Evolutionary conservation across 1,140 invertebrate genomes (phyloP).

Genomic region (Thaumetopoea pityocampa): DNA sequence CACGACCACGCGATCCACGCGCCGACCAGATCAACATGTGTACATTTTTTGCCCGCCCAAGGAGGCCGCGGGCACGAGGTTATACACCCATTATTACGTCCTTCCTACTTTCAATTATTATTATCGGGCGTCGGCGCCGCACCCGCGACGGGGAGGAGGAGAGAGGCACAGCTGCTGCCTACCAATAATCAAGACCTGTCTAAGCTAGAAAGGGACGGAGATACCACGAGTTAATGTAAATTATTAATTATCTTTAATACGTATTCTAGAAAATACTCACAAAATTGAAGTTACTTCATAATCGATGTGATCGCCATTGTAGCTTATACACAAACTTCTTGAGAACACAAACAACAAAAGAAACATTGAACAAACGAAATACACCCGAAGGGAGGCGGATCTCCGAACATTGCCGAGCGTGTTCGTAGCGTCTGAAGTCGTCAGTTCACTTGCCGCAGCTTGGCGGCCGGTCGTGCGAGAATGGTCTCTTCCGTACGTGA

Average conservation of each 20-base stretch:
- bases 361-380: conserved; percentile 30
- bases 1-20: conserved; percentile 32
- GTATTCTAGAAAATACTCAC: background rate
- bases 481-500: conserved; percentile 62
- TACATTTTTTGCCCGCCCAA: conserved; percentile 75
- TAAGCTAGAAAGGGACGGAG: conserved; percentile 51
- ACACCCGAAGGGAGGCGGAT: conserved; percentile 67
- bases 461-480: conserved; percentile 71
- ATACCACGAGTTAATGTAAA: conserved; percentile 30
- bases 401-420: conserved; percentile 58
- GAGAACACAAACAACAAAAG: conserved; percentile 5
- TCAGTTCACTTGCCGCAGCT: conserved; percentile 67
- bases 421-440: conserved; percentile 44
- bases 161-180: conserved; percentile 74
- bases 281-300: background rate
- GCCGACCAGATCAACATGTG: conserved; percentile 59
- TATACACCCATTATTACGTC: conserved; percentile 76
- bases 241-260: conserved; percentile 15
- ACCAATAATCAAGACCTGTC: conserved; percentile 74
- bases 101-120: conserved; percentile 76
- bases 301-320: conserved; percentile 4
- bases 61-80: conserved; percentile 73
- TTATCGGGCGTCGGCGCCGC: conserved; percentile 71
- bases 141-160: conserved; percentile 71
- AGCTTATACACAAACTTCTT: conserved; percentile 7